Percentiles rank a stretch among this genome's conserved stretches.
phyloP scores from a whole-genome alignment of 2,113 vertebrate genomes.

The Ceuthmochares aereus region DNA sequence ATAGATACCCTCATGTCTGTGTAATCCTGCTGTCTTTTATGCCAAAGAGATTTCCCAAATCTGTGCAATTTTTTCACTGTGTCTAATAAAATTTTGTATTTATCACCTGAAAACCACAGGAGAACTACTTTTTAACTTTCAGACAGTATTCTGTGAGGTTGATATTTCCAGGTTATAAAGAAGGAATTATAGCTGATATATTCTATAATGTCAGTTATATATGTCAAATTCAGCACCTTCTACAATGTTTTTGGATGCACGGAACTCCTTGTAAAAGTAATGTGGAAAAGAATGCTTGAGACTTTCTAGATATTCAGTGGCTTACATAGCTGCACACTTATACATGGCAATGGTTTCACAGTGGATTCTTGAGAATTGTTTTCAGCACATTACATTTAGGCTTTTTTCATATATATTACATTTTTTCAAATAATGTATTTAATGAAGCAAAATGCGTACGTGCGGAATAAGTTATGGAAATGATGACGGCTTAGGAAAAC shows the following conservation, averaged over 20 bases:
- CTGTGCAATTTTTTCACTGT: background rate
- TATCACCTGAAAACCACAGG: background rate
- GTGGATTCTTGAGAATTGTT: background rate
- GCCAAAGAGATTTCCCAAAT: background rate
- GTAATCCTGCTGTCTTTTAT: background rate
- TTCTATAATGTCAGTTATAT: background rate
- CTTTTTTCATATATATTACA: background rate
- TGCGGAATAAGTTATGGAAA: background rate
- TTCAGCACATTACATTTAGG: background rate
- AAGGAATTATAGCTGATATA: background rate
- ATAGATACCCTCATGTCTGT: background rate
- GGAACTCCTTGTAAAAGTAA: background rate
- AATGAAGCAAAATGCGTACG: background rate
- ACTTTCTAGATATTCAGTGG: background rate
- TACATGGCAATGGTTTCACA: accelerated
- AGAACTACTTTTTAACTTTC: background rate
- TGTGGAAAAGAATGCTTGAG: background rate
- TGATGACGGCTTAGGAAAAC: background rate
- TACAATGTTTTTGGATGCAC: background rate
- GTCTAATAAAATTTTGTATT: background rate
- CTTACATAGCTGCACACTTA: background rate
- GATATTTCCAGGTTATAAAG: background rate
- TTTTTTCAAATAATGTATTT: background rate
- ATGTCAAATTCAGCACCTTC: background rate
- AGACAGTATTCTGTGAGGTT: background rate